Evolutionary conservation across 2,797 vertebrate species (phyloP), one percentile per base, ranked within the genome.

Genomic region (Novumbra hubbsi): DNA sequence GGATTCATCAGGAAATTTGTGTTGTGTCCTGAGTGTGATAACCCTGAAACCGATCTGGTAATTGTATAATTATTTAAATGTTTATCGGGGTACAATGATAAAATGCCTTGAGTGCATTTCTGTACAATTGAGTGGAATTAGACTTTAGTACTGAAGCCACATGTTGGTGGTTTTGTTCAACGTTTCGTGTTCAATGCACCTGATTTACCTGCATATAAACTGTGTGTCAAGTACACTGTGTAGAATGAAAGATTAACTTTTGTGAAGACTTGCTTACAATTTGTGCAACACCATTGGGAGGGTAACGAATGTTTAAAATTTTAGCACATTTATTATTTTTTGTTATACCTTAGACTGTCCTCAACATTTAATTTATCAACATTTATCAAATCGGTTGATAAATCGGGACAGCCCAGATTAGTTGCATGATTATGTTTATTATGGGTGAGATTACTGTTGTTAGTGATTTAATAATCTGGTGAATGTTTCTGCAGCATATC

Each of bases 1-100:
- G 97, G 97, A 92, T 99, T 99, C 95, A 98, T 99, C 96, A 96
- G 96, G 95, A 99, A 98, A 95, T 99, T 99, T 95, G 97, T 99
- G 94, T 95, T 99, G 92, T 99, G 98, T 95, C 93, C 96, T 76
- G 97, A 98, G 93, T 99, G 98, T 91, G 98, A 99, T 91, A 99
- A 99, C 96, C 98, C 98, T 86, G 98, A 99, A 96, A 99, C 98
- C 86, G 98, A 99, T 91, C 94, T 99, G 98, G 98, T 99, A 89
- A 93, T 86, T 90, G 6, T 45, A 30, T 15, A 28, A 21, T 57
- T 49, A 19, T 49, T 7, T 32, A 4, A 16, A 65, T 0, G 30
- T 65, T 19, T 32, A 30, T 27, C 7, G 28, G 5, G 15, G 63
- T 3, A 30, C 63, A 32, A 28, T 1, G 16, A 63, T 30, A 5